phyloP scores from a whole-genome alignment of 2,113 vertebrate genomes.

The Bufo gargarizans region DNA sequence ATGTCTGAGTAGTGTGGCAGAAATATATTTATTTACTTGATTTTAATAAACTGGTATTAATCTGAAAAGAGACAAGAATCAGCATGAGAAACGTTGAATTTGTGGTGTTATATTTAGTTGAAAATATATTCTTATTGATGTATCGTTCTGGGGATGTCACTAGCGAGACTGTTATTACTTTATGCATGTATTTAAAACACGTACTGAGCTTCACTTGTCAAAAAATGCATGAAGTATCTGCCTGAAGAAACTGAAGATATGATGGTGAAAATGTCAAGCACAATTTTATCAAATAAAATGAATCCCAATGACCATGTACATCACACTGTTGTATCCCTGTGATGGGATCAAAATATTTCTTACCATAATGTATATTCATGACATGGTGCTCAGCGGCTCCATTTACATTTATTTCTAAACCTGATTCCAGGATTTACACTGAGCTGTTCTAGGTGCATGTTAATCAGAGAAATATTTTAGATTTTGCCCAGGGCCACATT shows the following conservation, averaged over 20 bases:
- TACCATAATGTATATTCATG: constrained; percentile 13
- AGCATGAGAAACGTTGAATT: background rate
- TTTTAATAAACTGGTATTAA: constrained; percentile 31
- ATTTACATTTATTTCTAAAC: background rate
- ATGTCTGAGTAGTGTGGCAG: background rate
- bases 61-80: constrained; percentile 2
- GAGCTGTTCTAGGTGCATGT: background rate
- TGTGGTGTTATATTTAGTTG: background rate
- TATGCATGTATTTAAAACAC: constrained; percentile 24
- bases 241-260: constrained; percentile 46
- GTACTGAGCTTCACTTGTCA: constrained; percentile 14
- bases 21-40: background rate
- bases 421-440: background rate
- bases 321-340: background rate
- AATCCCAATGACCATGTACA: constrained; percentile 31
- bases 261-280: constrained; percentile 44
- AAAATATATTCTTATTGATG: constrained; percentile 17
- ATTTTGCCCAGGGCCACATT: no score
- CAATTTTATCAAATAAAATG: constrained; percentile 49
- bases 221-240: constrained; percentile 33
- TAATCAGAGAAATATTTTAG: background rate
- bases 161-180: background rate
- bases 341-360: constrained; percentile 27
- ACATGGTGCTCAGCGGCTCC: background rate
- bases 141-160: constrained; percentile 9